These are phyloP conservation scores for Chaetorhynchus papuensis DNA, from an alignment of 2,113 vertebrate genomes.

Conservation along the genomic window DNA sequence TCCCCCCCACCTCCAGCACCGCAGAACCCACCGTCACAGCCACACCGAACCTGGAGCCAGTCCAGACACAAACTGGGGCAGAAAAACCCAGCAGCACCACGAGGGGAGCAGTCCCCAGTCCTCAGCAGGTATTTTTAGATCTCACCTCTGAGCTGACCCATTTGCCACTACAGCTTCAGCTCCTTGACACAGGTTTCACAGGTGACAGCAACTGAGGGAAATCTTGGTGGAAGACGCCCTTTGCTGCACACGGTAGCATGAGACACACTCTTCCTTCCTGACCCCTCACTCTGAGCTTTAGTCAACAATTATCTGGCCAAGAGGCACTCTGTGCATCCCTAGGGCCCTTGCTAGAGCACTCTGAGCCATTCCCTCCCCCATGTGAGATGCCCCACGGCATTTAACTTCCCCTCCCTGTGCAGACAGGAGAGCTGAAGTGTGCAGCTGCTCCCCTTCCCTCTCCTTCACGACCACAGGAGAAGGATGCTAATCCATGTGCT, in stretches of 20 bases:
- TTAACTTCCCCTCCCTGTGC: not conserved
- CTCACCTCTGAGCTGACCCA: not conserved
- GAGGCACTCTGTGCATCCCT: not conserved
- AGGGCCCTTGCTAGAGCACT: not conserved
- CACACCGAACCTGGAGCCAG: not conserved
- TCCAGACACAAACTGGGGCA: not conserved
- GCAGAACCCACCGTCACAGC: not conserved
- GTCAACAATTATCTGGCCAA: not conserved
- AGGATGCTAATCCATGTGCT: not conserved
- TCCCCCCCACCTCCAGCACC: not conserved
- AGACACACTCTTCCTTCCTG: not conserved
- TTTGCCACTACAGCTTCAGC: not conserved
- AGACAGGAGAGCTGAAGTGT: not conserved
- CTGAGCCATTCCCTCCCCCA: not conserved
- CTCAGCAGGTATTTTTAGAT: not conserved
- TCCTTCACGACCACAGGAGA: not conserved
- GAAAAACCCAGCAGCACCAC: not conserved
- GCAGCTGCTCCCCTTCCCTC: not conserved
- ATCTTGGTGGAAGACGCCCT: rapidly evolving
- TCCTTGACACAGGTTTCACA: not conserved
- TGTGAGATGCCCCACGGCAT: not conserved
- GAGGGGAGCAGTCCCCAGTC: not conserved
- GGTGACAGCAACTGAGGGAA: not conserved
- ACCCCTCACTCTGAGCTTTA: not conserved
- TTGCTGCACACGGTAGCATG: rapidly evolving